phyloP scores from a whole-genome alignment of 2,113 vertebrate genomes.

The Bufo bufo region DNA sequence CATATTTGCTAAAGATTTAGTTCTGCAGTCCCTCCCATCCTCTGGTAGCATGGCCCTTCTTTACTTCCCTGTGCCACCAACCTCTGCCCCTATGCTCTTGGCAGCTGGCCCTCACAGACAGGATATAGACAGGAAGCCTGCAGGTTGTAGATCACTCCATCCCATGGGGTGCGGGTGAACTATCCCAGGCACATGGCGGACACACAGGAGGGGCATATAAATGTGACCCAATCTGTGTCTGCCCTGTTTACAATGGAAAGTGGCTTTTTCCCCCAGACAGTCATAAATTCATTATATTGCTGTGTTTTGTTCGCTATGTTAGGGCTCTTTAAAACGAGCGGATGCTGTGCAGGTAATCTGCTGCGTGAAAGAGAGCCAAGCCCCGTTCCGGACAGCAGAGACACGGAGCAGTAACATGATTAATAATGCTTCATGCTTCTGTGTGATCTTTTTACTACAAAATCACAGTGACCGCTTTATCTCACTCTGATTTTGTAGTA shows the following conservation, averaged over 20 bases:
- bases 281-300: conserved; percentile 45
- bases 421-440: too few relatives aligned
- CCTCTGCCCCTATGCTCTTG: conserved; percentile 14
- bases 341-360: too few relatives aligned
- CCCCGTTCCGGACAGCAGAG: too few relatives aligned
- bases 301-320: conserved; percentile 12
- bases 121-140: conserved; percentile 55
- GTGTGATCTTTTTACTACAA: too few relatives aligned
- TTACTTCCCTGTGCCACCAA: conserved; percentile 19
- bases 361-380: too few relatives aligned
- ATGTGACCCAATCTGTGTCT: conserved; percentile 25
- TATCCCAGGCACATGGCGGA: conserved; percentile 40
- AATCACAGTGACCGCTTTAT: too few relatives aligned
- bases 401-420: too few relatives aligned
- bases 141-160: conserved; percentile 55
- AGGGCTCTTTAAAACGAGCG: too few relatives aligned
- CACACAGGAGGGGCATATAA: conserved; percentile 37
- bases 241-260: conserved; percentile 56
- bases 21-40: conserved; percentile 23
- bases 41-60: not conserved
- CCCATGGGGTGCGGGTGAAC: conserved; percentile 26
- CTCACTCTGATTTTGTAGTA: too few relatives aligned
- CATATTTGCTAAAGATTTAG: not conserved
- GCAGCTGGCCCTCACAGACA: conserved; percentile 47
- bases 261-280: conserved; percentile 21